phyloP scores from a whole-genome alignment of 2,888 invertebrate genomes.

The Lepeophtheirus nordmannii region DNA sequence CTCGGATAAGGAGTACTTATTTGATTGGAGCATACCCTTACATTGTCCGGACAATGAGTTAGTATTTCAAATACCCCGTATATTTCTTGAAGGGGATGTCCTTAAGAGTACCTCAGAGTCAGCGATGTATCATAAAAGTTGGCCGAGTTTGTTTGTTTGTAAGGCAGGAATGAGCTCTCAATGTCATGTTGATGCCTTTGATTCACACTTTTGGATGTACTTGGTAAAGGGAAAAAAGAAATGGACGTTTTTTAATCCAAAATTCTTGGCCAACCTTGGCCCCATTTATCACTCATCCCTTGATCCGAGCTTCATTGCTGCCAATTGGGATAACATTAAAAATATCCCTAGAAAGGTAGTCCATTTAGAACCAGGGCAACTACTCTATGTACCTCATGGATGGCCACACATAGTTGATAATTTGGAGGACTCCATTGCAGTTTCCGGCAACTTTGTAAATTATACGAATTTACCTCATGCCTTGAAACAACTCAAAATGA shows the following conservation, averaged over 20 bases:
- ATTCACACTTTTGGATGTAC: conserved; percentile 34
- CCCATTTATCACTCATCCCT: conserved; percentile 11
- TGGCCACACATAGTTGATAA: conserved; percentile 33
- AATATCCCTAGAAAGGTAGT: conserved; percentile 1
- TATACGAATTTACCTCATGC: conserved; percentile 31
- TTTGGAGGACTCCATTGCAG: conserved; percentile 31
- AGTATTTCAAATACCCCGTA: conserved; percentile 31
- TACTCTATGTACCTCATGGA: conserved; percentile 33
- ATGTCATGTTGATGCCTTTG: conserved; percentile 33
- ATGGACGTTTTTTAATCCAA: conserved; percentile 31
- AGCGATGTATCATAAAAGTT: conserved; percentile 31
- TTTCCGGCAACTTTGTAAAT: conserved; percentile 33
- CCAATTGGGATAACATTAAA: neutral
- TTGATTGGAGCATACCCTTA: conserved; percentile 33
- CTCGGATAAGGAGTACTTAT: conserved; percentile 29
- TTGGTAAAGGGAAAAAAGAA: conserved; percentile 31
- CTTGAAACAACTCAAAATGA: conserved; percentile 30
- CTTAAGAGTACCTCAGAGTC: conserved; percentile 30
- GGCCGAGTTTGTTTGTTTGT: conserved; percentile 33
- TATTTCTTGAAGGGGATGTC: conserved; percentile 32
- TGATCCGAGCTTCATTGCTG: conserved; percentile 3
- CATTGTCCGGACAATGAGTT: conserved; percentile 31
- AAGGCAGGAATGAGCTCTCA: conserved; percentile 31
- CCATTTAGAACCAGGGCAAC: conserved; percentile 30
- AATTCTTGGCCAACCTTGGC: conserved; percentile 28